Evolutionary conservation across 2,113 vertebrate genomes (phyloP), one percentile per base, ranked within the genome.

Genomic region (Apeltes quadracus): DNA sequence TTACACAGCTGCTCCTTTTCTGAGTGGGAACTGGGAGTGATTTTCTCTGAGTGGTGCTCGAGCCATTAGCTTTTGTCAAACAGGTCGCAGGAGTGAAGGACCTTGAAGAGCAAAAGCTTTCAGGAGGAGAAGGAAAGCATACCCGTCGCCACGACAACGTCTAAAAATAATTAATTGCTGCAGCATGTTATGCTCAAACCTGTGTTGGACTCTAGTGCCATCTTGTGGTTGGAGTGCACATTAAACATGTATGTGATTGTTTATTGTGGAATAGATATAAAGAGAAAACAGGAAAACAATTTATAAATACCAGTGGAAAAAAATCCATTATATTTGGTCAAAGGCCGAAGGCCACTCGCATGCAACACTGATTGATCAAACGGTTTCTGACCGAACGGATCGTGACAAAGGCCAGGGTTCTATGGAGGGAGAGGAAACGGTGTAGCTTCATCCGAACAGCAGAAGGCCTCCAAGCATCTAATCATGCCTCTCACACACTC

Each of bases 101-200:
- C 64, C 56, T 48, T 75, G 51, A 18, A 68, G 62, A 72, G 34
- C 38, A 58, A 69, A 64, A 69, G 20, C 50, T n/a, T 61, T n/a
- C 41, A 74, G 16, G 23, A 61, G 41, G 44, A 61, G 51, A 3
- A 64, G 46, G 63, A 61, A 81, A 54, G 39, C 59, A 75, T 70
- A 75, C 14, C 5, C 70, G 88, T 89, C 90, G 41, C 85, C 63
- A 80, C 78, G 83, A 57, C 81, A 84, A 89, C 85, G 39, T 34
- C 43, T 53, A 38, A 56, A 48, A 32, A 71, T 32, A 32, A 20
- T 1, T 8, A 10, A 39, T 9, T 12, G 23, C 0, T 16, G 10
- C 2, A 32, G 29, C 5, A 9, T 22, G 23, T 18, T 66, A 54
- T 0, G 3, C 50, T 51, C 32, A 25, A 59, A 15, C 20, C 6